Conservation (phyloP, 2,113 vertebrate species). For the Pseudonaja textilis region DNA sequence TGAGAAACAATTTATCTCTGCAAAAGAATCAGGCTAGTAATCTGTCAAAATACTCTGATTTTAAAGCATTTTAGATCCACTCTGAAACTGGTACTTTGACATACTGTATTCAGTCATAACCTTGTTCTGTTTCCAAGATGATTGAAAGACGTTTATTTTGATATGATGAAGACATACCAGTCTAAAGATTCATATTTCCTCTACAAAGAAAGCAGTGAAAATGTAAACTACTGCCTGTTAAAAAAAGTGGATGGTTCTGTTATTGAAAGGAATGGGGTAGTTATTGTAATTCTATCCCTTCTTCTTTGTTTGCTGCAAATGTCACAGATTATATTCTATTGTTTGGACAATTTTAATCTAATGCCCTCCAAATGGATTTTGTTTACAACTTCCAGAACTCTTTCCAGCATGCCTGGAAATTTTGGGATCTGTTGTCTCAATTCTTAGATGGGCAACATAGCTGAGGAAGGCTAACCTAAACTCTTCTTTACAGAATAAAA, state of each 20-base stretch:
- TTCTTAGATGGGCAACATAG: not conserved
- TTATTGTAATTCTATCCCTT: not conserved
- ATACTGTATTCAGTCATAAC: not conserved
- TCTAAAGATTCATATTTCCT: conserved; percentile 22
- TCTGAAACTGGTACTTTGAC: conserved; percentile 10
- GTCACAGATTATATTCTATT: not conserved
- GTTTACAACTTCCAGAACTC: not conserved
- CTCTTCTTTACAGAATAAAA: not conserved
- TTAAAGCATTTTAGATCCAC: not conserved
- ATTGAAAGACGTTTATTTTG: not conserved
- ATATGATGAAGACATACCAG: not conserved
- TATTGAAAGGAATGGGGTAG: not conserved
- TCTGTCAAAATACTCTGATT: not conserved
- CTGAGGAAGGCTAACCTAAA: not conserved
- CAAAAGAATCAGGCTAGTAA: conserved; percentile 2
- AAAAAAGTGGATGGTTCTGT: not conserved
- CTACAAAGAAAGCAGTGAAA: conserved; percentile 11
- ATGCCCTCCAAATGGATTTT: not conserved
- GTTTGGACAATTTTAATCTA: not conserved
- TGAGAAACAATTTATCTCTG: conserved; percentile 1
- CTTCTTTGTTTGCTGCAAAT: not conserved
- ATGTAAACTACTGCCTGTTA: not conserved
- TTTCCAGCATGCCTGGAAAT: not conserved
- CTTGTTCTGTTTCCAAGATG: not conserved
- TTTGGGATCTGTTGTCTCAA: not conserved